Base-by-base conservation (phyloP, 2,797 vertebrate species). In the Spatula clypeata region DNA sequence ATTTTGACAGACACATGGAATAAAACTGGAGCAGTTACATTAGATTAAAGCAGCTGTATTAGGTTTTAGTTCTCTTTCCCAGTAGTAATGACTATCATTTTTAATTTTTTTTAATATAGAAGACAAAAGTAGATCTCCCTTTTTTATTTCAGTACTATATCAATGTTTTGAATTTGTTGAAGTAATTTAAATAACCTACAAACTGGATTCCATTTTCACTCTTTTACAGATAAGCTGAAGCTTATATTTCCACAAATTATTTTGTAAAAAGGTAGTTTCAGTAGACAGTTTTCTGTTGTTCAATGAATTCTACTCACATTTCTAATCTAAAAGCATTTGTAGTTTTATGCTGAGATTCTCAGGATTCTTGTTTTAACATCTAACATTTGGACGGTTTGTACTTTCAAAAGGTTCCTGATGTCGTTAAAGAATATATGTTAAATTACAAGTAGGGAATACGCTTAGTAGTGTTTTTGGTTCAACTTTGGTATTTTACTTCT, bases 261-360 rank as follows among this genome's bases (percentile, higher is more conserved):
- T 73, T 88, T 70, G 4, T 36, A 19, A 72, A 13, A 84, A 89
- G 4, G 9, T 84, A 17, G 6, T 88, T 92, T 84, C 58, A 49
- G 17, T 44, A 12, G 29, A 36, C 9, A 27, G 2, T 8, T 60
- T 84, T 54, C 81, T 9, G 1, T 71, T 90, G 27, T 7, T 61
- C 17, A 62, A 0, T 1, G 3, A 62, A 0, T 1, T 3, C 4
- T 45, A 4, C 20, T 74, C 2, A 11, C 11, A 7, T 60, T 85
- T 86, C 57, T 86, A 8, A 12, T 74, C 31, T 57, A 40, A 55
- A 53, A 89, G 31, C 13, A 27, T 3, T 17, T 67, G 23, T 58
- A 51, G 7, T 62, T 87, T 65, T 61, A 36, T 83, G 27, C 24
- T 66, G 53, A 38, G 51, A 57, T 54, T 79, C n/a, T 82, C 9